Evolutionary conservation across 2,113 vertebrate species (phyloP), one percentile per base, ranked within the genome.

Genomic region (Colinus virginianus): DNA sequence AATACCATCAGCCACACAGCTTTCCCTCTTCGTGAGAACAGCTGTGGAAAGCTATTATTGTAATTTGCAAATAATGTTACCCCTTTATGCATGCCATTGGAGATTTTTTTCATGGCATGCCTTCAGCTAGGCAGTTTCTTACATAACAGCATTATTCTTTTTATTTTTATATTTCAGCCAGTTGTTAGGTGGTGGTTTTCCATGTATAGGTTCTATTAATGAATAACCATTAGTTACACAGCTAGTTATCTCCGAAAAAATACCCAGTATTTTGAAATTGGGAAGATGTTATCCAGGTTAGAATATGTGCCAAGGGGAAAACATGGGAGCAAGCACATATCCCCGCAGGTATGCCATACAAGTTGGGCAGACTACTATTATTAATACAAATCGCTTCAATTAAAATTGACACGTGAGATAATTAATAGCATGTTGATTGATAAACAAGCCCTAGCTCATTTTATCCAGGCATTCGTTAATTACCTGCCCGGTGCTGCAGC

Each of bases 51-150:
- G 91, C 93, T 76, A 93, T 96, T 92, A 94, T 83, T 95, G 91
- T 94, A 95, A 94, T 95, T 95, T 95, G 87, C 76, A 90, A 95
- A 94, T 95, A 96, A 94, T 91, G 87, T 91, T 95, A 77, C 72
- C 46, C 55, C 72, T 51, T 92, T 88, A 80, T 64, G 72, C 90
- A 43, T 95, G 87, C 89, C 85, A 85, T 32, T 90, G 91, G 85
- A 91, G 91, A 48, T 80, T 79, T 92, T 88, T 93, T 90, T 93
- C 64, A 94, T 84, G n/a, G 32, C 64, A 85, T 2, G 40, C 32
- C 84, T 94, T 94, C 51, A 69, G 62, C 64, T 34, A 83, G 78
- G 64, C 36, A 53, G 56, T 77, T 81, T 86, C 82, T 95, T 84
- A 88, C 56, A 21, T 84, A 93, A 84, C 25, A 40, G 22, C 63